Evolutionary conservation across 1,140 invertebrate species (phyloP), one percentile per base, ranked within the genome.

Genomic region (Scaptomyza pallida): DNA sequence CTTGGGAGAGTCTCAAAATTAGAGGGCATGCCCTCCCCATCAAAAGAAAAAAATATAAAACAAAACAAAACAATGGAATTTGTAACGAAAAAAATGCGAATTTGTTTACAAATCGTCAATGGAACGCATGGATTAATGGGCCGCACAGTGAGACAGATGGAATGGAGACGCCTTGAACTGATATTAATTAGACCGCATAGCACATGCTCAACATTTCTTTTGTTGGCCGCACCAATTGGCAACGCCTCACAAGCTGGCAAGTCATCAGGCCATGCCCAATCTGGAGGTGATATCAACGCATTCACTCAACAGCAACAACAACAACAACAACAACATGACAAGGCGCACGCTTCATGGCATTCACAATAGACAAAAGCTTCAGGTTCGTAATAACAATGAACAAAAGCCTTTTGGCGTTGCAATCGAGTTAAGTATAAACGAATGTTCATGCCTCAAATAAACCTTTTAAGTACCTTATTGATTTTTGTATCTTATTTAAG

Each of bases 31-130:
- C 40, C 50, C 35, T 50, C 51, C 40, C 43, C 37, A 17, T 5
- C 35, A 15, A 41, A 50, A 88, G n/a, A n/a, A n/a, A n/a, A 64
- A 77, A 86, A 86, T 75, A n/a, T n/a, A n/a, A n/a, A n/a, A n/a
- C n/a, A n/a, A n/a, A 17, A 8, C 35, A 15, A 41, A 50, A 88
- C 82, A 86, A 88, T 88, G 65, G 59, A 81, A 67, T 67, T 60
- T 71, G 82, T 86, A 86, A 86, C 74, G 61, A 77, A 86, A 86
- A 64, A 77, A 86, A 86, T 75, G 81, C 81, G 82, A 86, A 86
- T 86, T 69, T 75, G 51, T 26, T 78, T 82, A 78, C 82, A 86
- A 86, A 81, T 82, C 82, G 78, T 48, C 80, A 81, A 86, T 70
- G 72, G 68, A 85, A 72, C 68, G 72, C 64, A 67, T 63, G 43